Conservation (phyloP, 2,113 vertebrate species). For the Alosa alosa region DNA sequence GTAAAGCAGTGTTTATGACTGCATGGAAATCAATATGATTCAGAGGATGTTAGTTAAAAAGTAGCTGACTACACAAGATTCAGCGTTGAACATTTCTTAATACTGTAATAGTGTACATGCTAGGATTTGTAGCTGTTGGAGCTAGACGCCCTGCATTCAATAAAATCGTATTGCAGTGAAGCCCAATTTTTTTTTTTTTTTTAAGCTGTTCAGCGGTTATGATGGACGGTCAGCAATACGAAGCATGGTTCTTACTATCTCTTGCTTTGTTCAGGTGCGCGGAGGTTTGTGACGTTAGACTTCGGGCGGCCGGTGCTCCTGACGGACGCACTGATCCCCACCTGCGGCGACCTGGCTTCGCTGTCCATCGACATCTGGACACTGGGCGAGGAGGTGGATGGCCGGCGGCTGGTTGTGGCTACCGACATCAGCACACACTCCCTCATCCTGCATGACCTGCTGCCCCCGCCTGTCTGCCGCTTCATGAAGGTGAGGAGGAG, state of each 20-base stretch:
- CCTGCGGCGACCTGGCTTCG: conserved; percentile 93
- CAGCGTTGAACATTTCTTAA: too few species aligned
- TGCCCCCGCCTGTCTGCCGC: conserved; percentile 94
- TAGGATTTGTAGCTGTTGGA: too few species aligned
- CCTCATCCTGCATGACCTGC: conserved; percentile 92
- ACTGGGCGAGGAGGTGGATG: conserved; percentile 95
- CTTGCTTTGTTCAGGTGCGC: conserved; percentile 76
- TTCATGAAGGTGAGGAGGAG: conserved; percentile 92
- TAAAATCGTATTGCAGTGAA: too few species aligned
- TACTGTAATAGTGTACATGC: too few species aligned
- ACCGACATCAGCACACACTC: conserved; percentile 98
- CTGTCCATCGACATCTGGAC: conserved; percentile 99
- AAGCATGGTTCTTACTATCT: not conserved
- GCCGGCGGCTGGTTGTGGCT: conserved; percentile 91
- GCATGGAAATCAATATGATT: too few species aligned
- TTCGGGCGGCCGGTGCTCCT: conserved; percentile 92
- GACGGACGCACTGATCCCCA: conserved; percentile 94
- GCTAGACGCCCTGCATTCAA: too few species aligned
- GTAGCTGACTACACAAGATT: too few species aligned
- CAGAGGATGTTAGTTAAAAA: too few species aligned
- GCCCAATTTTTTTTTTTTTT: too few species aligned
- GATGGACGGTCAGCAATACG: not conserved
- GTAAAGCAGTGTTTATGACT: too few species aligned
- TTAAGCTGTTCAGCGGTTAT: not conserved
- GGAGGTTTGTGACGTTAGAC: conserved; percentile 95